These are phyloP conservation scores for Saguinus midas DNA, from an alignment of 2,113 vertebrate species.

Conservation along the genomic window DNA sequence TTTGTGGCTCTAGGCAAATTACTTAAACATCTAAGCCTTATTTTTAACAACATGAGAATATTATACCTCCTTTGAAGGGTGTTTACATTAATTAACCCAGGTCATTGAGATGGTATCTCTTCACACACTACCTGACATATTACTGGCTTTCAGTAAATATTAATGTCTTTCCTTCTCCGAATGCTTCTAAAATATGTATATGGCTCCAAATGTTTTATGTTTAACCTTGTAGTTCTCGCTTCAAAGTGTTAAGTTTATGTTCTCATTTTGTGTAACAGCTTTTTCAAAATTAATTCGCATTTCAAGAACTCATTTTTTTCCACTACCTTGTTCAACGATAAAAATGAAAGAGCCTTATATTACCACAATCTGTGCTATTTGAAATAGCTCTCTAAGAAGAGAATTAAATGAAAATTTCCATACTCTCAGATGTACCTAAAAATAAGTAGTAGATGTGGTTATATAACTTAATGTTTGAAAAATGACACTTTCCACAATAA, in stretches of 20 bases:
- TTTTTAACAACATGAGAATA: background rate
- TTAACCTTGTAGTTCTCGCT: slow-evolving; percentile 37
- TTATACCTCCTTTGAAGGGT: background rate
- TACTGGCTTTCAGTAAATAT: slow-evolving; percentile 44
- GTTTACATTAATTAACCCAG: background rate
- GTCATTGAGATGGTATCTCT: background rate
- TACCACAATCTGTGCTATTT: slow-evolving; percentile 32
- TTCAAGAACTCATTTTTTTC: slow-evolving; percentile 63
- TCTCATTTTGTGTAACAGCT: slow-evolving; percentile 51
- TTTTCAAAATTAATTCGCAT: slow-evolving; percentile 71
- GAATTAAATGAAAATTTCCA: slow-evolving; percentile 54
- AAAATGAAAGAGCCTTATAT: slow-evolving; percentile 33
- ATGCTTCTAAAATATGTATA: slow-evolving; percentile 33
- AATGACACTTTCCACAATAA: background rate
- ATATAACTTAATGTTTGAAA: slow-evolving; percentile 62
- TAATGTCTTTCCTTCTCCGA: slow-evolving; percentile 33
- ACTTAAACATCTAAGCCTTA: background rate
- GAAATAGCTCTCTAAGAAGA: slow-evolving; percentile 38
- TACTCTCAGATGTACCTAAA: slow-evolving; percentile 22
- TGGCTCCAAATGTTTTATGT: slow-evolving; percentile 33
- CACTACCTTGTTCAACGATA: slow-evolving; percentile 22
- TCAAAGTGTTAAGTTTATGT: slow-evolving; percentile 53
- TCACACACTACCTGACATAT: background rate
- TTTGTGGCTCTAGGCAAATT: background rate
- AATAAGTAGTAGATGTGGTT: slow-evolving; percentile 26